phyloP scores from a whole-genome alignment of 2,113 vertebrate species.

The Menidia beryllina region DNA sequence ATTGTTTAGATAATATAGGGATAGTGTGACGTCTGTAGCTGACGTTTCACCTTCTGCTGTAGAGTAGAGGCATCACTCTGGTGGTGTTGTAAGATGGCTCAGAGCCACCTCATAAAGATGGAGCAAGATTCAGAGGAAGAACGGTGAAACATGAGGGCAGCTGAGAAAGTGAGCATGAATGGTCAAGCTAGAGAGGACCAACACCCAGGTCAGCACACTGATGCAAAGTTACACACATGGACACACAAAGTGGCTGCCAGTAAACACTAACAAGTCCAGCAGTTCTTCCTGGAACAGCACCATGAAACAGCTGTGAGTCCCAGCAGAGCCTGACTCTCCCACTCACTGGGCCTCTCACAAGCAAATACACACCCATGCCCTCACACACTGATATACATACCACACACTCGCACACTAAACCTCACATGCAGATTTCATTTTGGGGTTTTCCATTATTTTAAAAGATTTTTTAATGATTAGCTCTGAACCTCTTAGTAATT shows the following conservation, averaged over 20 bases:
- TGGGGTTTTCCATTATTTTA: conserved; percentile 1
- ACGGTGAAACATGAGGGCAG: conserved; percentile 32
- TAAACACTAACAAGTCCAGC: conserved; percentile 80
- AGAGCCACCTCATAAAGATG: conserved; percentile 1
- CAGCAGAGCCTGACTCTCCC: conserved; percentile 79
- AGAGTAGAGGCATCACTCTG: neutral
- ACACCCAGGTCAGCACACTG: conserved; percentile 50
- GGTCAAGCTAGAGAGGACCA: conserved; percentile 49
- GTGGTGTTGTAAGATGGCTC: neutral
- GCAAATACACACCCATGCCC: conserved; percentile 71
- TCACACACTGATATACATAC: conserved; percentile 57
- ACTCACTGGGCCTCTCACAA: conserved; percentile 69
- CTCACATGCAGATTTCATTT: conserved; percentile 18
- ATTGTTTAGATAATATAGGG: too few species aligned
- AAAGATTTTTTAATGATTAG: neutral
- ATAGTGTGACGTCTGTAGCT: neutral
- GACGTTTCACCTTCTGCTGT: neutral
- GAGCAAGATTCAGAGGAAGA: conserved; percentile 30
- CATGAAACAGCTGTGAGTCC: conserved; percentile 78
- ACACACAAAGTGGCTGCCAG: conserved; percentile 68
- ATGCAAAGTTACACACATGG: conserved; percentile 41
- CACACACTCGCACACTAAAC: conserved; percentile 43
- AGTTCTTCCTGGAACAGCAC: conserved; percentile 79
- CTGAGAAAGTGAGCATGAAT: conserved; percentile 29
- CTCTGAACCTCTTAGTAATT: neutral